Evolutionary conservation across 2,797 vertebrate genomes (phyloP), one percentile per base, ranked within the genome.

Genomic region (Pantherophis vulpinus): DNA sequence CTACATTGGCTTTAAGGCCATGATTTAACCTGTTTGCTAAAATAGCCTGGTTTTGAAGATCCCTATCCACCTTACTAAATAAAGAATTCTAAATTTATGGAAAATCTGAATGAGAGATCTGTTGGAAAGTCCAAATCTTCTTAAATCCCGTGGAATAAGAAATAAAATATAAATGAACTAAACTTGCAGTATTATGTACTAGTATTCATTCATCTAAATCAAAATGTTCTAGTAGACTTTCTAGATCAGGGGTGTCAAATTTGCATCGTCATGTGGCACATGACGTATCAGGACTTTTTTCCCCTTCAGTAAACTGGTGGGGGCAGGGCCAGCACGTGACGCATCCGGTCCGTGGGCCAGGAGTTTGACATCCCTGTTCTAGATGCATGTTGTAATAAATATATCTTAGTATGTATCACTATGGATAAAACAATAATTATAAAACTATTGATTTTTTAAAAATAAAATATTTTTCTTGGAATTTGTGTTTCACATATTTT

Each of bases 251-350:
- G 56, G 56, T 58, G 56, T 58, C 16, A 58, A 58, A 58, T 58
- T 58, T 0, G 16, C 4, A 0, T 4, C 4, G 56, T 58, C 56
- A 58, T 0, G 1, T 58, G 56, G 4, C 14, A 58, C 0, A 0
- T 58, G 56, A 58, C 4, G 5, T 58, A 58, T 58, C 56, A 1
- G 16, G 56, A 58, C 13, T 58, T 58, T 58, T 18, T 18, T 3
- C 14, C 56, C 16, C 56, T 58, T 58, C 4, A 14, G 4, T 58
- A 58, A 58, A 58, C 56, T 0, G 4, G 54, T 11, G 3, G 55
- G 12, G 56, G 56, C 1, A 1, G 56, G 56, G 14, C 56, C 14
- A 58, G 56, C 56, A 5, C 14, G 4, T 58, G 56, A 58, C 0
- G 3, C 16, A 18, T 58, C 14, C 1, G 4, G 13, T 0, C 55